Percentiles rank a stretch among this genome's conserved stretches.
Conservation (phyloP, 2,797 vertebrate species). For the Simalia tracyae region DNA sequence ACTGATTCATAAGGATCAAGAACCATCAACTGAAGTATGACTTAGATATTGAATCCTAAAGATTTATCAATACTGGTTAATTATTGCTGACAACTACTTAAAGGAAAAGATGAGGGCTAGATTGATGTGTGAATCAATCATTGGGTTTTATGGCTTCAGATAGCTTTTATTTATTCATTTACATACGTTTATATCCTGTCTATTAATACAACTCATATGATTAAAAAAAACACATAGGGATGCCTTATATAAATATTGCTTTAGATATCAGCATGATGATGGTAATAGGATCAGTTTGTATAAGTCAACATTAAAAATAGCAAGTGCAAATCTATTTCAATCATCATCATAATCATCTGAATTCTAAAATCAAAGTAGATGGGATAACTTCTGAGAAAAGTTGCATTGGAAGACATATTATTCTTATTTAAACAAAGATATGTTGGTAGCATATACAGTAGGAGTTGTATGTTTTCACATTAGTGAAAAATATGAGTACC, state of each 20-base stretch:
- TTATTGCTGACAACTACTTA: neutral
- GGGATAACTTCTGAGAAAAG: neutral
- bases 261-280: too few relatives aligned
- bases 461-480: neutral
- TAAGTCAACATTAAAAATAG: neutral
- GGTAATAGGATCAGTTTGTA: too few relatives aligned
- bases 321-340: neutral
- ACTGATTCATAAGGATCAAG: neutral
- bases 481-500: slow-evolving; percentile 30
- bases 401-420: neutral
- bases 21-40: neutral
- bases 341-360: too few relatives aligned
- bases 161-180: too few relatives aligned
- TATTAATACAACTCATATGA: too few relatives aligned
- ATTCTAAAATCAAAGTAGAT: too few relatives aligned
- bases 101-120: neutral
- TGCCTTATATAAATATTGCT: too few relatives aligned
- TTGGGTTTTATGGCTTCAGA: too few relatives aligned
- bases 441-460: slow-evolving; percentile 20
- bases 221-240: too few relatives aligned
- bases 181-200: too few relatives aligned
- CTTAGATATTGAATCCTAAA: neutral
- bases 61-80: neutral
- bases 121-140: neutral
- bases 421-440: slow-evolving; percentile 22